Conservation (phyloP, 2,113 vertebrate genomes). For the Ctenomys sociabilis region DNA sequence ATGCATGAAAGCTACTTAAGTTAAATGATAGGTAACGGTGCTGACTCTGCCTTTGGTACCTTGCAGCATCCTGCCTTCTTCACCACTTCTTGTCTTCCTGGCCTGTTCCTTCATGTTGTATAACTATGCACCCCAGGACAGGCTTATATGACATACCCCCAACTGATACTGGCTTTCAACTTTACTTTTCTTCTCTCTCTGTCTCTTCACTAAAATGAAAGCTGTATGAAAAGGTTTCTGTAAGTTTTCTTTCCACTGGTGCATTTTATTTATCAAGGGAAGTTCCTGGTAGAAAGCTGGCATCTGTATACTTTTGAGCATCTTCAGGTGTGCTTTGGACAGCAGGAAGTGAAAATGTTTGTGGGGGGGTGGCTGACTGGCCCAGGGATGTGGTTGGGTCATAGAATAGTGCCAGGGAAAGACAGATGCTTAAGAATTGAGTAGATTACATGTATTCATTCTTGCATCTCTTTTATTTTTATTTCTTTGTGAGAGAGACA, state of each 20-base stretch:
- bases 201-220: neutral
- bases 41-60: neutral
- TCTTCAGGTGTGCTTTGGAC: neutral
- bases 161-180: neutral
- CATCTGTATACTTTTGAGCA: neutral
- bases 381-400: neutral
- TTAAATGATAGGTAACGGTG: neutral
- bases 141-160: neutral
- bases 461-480: neutral
- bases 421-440: neutral
- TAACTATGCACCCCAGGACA: neutral
- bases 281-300: neutral
- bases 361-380: neutral
- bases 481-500: neutral
- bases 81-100: neutral
- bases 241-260: neutral
- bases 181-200: neutral
- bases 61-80: neutral
- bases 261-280: neutral
- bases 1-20: neutral
- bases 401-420: neutral
- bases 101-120: neutral
- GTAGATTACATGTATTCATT: neutral
- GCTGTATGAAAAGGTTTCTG: neutral
- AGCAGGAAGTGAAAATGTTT: neutral